Evolutionary conservation across 2,113 vertebrate genomes (phyloP).

Genomic region (Empidonax alnorum): DNA sequence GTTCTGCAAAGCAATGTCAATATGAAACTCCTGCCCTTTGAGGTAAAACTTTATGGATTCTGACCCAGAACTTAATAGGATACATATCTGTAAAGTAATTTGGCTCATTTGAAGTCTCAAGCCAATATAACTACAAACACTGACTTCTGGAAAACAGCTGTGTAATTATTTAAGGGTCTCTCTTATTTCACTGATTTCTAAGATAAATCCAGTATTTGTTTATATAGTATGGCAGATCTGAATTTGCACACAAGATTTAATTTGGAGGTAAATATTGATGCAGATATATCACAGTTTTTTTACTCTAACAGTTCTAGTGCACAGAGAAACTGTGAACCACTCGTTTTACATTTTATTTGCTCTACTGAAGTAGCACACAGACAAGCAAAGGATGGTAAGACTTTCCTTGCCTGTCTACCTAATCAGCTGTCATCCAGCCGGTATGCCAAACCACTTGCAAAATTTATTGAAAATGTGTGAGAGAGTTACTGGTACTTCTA

Average conservation of each 20-base stretch:
- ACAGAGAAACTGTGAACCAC: neutral
- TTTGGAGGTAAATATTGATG: neutral
- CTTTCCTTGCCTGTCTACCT: neutral
- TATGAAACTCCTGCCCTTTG: neutral
- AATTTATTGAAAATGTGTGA: neutral
- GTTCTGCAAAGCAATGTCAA: neutral
- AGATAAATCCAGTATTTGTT: neutral
- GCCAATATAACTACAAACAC: neutral
- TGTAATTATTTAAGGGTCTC: neutral
- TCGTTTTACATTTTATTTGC: neutral
- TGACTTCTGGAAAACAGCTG: neutral
- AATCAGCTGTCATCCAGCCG: neutral
- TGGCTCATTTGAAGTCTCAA: neutral
- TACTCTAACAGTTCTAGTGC: neutral
- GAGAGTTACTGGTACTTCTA: neutral
- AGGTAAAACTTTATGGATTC: neutral
- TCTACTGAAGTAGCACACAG: neutral
- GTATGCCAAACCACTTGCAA: accelerated
- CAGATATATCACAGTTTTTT: neutral
- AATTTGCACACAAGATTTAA: neutral
- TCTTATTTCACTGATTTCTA: neutral
- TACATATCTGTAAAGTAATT: neutral
- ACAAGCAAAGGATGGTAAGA: neutral
- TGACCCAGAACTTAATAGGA: neutral
- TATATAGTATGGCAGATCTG: neutral